Evolutionary conservation across 2,797 vertebrate genomes (phyloP).

Genomic region (Tapirus indicus): DNA sequence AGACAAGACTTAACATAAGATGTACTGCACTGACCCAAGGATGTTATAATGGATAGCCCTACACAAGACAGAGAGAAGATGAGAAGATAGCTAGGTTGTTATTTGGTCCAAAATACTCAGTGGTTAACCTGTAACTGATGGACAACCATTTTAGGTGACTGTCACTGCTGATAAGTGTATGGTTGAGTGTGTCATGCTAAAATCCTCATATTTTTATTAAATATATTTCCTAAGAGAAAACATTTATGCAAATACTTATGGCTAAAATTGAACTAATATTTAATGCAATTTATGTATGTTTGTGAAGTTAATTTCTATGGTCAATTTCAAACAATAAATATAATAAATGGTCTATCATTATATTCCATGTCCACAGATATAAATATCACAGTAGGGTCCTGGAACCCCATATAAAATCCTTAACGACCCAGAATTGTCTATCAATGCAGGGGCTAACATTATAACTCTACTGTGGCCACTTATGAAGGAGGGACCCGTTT

Average conservation of each 20-base stretch:
- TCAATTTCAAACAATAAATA: constrained; percentile 11
- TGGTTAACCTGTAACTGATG: background rate
- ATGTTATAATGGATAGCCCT: background rate
- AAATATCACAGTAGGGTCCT: background rate
- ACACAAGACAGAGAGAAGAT: background rate
- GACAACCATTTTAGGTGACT: background rate
- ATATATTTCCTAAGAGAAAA: constrained; percentile 11
- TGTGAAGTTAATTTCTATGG: background rate
- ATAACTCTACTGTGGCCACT: background rate
- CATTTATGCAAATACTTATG: background rate
- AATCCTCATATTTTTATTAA: constrained; percentile 14
- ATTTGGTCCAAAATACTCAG: background rate
- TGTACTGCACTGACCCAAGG: constrained; percentile 58
- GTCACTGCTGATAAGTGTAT: background rate
- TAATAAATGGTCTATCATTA: background rate
- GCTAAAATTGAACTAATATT: background rate
- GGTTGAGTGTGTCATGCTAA: background rate
- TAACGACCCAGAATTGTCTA: background rate
- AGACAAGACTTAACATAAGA: constrained; percentile 73
- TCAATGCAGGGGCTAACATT: background rate
- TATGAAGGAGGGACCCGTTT: background rate
- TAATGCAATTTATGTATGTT: background rate
- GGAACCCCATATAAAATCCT: background rate
- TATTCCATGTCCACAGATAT: background rate
- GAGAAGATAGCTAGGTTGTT: background rate